Evolutionary conservation across 2,888 invertebrate species (phyloP), one percentile per base, ranked within the genome.

Genomic region (Venustoraphidia nigricollis): DNA sequence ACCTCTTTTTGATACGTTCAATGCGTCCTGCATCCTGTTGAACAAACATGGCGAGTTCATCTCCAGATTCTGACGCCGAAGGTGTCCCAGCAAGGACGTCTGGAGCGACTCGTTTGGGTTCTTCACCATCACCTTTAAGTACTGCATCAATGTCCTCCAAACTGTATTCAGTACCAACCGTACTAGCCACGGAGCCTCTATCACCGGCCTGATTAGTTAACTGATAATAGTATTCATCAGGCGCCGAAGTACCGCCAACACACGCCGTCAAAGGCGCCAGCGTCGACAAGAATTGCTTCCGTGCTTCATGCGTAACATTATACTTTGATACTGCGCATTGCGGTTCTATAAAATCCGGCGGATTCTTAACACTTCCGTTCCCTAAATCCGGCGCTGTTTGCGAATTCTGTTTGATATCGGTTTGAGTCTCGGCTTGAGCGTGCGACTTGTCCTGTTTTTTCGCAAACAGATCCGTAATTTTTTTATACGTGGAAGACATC

Each of bases 21-120:
- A 86, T 89, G 39, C 91, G 72, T 3, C 82, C 79, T 0, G 85
- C 85, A 53, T 88, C 84, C 51, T 89, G 89, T 55, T 88, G 82
- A 0, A 89, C 90, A 59, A 92, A 91, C 44, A 84, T 82, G 0
- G 83, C 82, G 38, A 91, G 63, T 42, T 91, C 89, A 57, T 90
- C 88, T 10, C 79, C 77, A 39, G 66, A 62, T 54, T 67, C 66
- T 1, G 64, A 63, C 11, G 66, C 66, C 0, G 64, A 64, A 52
- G 82, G 83, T 1, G 83, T 83, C 1, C 83, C 88, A 43, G 83
- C 84, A 10, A 89, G 75, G 1, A 89, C 82, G 59, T 89, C 88
- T 0, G 88, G 89, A 0, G 84, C 81, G 3, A 72, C 72, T 58
- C 69, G 68, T 53, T 71, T 71, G 43, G 76, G 73, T 17, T 73